Evolutionary conservation across 2,797 vertebrate genomes (phyloP).

Genomic region (Huso huso): DNA sequence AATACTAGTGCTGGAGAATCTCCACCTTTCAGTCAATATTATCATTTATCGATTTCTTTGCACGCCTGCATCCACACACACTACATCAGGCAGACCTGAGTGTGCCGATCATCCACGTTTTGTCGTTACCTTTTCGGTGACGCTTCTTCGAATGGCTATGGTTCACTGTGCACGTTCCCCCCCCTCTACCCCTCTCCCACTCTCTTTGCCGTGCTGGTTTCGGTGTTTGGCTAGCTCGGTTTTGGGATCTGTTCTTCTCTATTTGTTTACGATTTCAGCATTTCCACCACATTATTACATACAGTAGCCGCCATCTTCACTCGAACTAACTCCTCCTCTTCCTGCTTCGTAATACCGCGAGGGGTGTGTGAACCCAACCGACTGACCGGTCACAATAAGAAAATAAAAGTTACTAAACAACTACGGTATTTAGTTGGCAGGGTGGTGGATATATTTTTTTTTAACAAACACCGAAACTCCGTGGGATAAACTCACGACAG

Average conservation of each 20-base stretch:
- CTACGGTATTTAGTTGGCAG: too few relatives aligned
- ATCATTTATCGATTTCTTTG: too few relatives aligned
- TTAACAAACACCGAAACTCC: too few relatives aligned
- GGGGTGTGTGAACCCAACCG: too few relatives aligned
- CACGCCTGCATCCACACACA: too few relatives aligned
- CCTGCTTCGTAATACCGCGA: not conserved
- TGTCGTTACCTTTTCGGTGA: not conserved
- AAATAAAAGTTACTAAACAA: too few relatives aligned
- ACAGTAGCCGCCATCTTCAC: not conserved
- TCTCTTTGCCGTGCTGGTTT: not conserved
- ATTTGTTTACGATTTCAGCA: not conserved
- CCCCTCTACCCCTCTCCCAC: too few relatives aligned
- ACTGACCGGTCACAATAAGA: too few relatives aligned
- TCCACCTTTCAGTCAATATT: too few relatives aligned
- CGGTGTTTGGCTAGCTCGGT: not conserved
- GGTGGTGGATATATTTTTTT: too few relatives aligned
- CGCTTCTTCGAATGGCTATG: not conserved
- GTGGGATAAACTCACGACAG: too few relatives aligned
- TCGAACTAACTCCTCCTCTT: not conserved
- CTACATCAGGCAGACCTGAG: not conserved
- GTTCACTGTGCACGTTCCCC: not conserved
- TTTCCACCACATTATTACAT: not conserved
- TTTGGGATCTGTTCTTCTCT: not conserved
- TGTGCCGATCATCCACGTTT: not conserved
- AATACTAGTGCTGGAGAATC: too few relatives aligned